Evolutionary conservation across 2,888 invertebrate genomes (phyloP).

Genomic region (Dendrolimus pini): DNA sequence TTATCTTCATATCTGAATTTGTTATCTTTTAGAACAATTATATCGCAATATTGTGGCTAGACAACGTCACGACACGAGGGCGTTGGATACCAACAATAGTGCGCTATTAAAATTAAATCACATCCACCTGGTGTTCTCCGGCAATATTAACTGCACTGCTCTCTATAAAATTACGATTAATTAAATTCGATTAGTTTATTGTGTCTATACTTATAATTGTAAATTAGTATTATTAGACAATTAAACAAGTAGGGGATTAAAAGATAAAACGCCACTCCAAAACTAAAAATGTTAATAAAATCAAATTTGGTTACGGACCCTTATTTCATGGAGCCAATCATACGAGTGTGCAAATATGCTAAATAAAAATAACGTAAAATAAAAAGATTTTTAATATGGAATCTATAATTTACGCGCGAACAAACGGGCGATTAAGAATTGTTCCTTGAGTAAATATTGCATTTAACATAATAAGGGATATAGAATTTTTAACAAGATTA

Average conservation of each 20-base stretch:
- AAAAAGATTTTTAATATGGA: conserved; percentile 11
- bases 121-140: conserved; percentile 28
- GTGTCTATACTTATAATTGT: conserved; percentile 25
- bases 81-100: no score
- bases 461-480: not conserved
- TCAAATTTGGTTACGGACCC: conserved; percentile 27
- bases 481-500: conserved; percentile 20
- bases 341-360: conserved; percentile 37
- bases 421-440: conserved; percentile 19
- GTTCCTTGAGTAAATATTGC: not conserved
- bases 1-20: no score
- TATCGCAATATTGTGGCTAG: no score
- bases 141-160: conserved; percentile 36
- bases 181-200: conserved; percentile 32
- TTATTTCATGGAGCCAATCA: conserved; percentile 28
- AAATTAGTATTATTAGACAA: conserved; percentile 25
- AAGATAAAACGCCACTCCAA: conserved; percentile 35
- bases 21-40: no score
- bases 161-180: conserved; percentile 39
- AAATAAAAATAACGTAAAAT: conserved; percentile 27
- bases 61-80: no score
- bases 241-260: conserved; percentile 29
- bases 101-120: conserved; percentile 8
- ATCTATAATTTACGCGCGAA: conserved; percentile 17
- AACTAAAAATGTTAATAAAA: conserved; percentile 21